Evolutionary conservation across 1,140 invertebrate genomes (phyloP), one percentile per base, ranked within the genome.

Genomic region (Sycobia sp.): DNA sequence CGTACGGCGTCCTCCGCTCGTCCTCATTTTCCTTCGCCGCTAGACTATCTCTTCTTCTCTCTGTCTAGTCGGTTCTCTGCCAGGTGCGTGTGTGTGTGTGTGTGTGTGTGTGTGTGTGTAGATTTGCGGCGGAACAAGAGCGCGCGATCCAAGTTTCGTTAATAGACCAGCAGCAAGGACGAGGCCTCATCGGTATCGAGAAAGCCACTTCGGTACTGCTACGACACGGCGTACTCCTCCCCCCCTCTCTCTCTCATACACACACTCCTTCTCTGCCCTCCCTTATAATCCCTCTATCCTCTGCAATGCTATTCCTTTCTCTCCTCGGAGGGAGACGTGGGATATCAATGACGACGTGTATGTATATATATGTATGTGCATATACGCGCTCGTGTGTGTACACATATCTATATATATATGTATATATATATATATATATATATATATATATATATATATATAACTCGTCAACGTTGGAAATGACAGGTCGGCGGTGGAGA

Each of bases 401-500:
- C n/a, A n/a, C n/a, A n/a, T n/a, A n/a, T n/a, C n/a, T n/a, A n/a
- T n/a, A n/a, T n/a, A n/a, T n/a, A n/a, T n/a, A n/a, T n/a, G n/a
- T n/a, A n/a, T n/a, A n/a, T n/a, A n/a, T n/a, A n/a, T n/a, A n/a
- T n/a, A n/a, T n/a, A n/a, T n/a, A n/a, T n/a, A n/a, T n/a, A n/a
- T n/a, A n/a, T n/a, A n/a, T n/a, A n/a, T n/a, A n/a, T n/a, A n/a
- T n/a, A 7, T 11, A 32, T 32, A 32, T 32, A 11, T 72, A 72
- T 68, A 69, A 70, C 69, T 73, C 69, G 74, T 76, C 74, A 73
- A 70, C 74, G 25, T 76, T 69, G 62, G 56, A 69, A 74, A 58
- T 71, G 70, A 75, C 73, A 72, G 71, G 57, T 67, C 66, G 58
- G 46, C 49, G 54, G 47, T 39, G 58, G 66, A 51, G 50, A 41